These are phyloP conservation scores for Phyllotreta striolata DNA, from an alignment of 2,888 invertebrate species.

Conservation along the genomic window DNA sequence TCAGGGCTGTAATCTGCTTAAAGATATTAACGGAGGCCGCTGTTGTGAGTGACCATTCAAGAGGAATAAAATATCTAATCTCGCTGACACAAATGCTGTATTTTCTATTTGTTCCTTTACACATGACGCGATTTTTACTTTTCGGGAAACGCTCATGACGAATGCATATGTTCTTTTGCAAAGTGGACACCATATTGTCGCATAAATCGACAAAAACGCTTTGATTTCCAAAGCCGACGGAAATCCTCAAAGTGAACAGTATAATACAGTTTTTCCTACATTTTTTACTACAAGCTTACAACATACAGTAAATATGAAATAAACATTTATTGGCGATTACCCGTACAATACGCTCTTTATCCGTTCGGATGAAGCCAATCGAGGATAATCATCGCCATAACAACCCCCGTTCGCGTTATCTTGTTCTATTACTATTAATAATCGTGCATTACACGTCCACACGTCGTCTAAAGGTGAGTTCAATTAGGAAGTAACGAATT, in stretches of 20 bases:
- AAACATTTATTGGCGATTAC: no score
- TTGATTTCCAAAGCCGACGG: neutral
- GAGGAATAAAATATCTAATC: slow-evolving; percentile 59
- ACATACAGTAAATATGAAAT: no score
- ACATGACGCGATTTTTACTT: slow-evolving; percentile 37
- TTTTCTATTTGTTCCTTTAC: slow-evolving; percentile 39
- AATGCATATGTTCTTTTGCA: slow-evolving; percentile 15
- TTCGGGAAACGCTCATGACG: slow-evolving; percentile 26
- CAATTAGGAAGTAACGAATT: slow-evolving; percentile 39
- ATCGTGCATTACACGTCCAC: slow-evolving; percentile 8
- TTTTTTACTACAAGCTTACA: no score
- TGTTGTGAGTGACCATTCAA: slow-evolving; percentile 58
- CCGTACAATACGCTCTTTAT: neutral
- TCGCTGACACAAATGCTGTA: slow-evolving; percentile 45
- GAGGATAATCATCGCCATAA: slow-evolving; percentile 3
- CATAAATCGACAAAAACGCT: no score
- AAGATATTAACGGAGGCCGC: slow-evolving; percentile 57
- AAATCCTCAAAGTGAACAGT: neutral
- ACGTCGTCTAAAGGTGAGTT: slow-evolving; percentile 24
- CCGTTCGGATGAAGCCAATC: neutral
- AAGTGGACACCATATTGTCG: slow-evolving; percentile 2
- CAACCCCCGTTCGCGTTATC: slow-evolving; percentile 5
- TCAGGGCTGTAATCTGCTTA: slow-evolving; percentile 60
- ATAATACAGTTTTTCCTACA: no score
- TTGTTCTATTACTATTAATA: slow-evolving; percentile 8